Base-by-base conservation (phyloP, 1,140 invertebrate genomes). In the Pinna nobilis region DNA sequence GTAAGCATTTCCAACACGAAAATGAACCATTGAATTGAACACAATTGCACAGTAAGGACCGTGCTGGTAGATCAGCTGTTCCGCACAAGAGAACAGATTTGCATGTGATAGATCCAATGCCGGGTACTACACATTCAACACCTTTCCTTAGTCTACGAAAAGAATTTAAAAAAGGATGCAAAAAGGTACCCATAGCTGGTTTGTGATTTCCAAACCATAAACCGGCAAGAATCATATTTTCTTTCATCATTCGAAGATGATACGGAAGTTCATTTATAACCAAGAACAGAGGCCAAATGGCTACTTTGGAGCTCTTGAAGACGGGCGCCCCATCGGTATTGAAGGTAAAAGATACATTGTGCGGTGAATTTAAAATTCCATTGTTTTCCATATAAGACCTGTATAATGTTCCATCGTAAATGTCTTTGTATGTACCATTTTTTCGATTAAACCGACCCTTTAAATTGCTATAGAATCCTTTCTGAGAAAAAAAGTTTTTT, bases 251-350 rank as follows among this genome's bases (percentile, higher is more conserved):
- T 28, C 64, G 35, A 9, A 68, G 7, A 18, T 70, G 64, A 37
- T 49, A 70, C 0, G 67, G 63, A 11, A 78, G 25, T 57, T 74
- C 70, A 68, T 75, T 75, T 41, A 78, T 71, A 6, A 74, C 33
- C 15, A 71, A 15, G 44, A 59, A 74, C 15, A 78, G 7, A 7
- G 76, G 76, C 76, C 71, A 78, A 5, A 74, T 30, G 0, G 61
- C 70, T 2, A 49, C 28, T 50, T 72, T 68, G 49, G 50, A 66
- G 30, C 61, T 67, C 51, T 74, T 70, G 33, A 71, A 78, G 4
- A 78, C 61, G 23, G 72, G 35, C 3, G 68, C 71, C 11, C 76
- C 71, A 57, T 78, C 72, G 20, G 76, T 75, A 33, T 78, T 78
- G 5, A 68, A 64, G 15, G 51, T 53, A 32, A 77, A 77, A n/a